Conservation (phyloP, 1,140 invertebrate species). For the Heliconius nattereri region DNA sequence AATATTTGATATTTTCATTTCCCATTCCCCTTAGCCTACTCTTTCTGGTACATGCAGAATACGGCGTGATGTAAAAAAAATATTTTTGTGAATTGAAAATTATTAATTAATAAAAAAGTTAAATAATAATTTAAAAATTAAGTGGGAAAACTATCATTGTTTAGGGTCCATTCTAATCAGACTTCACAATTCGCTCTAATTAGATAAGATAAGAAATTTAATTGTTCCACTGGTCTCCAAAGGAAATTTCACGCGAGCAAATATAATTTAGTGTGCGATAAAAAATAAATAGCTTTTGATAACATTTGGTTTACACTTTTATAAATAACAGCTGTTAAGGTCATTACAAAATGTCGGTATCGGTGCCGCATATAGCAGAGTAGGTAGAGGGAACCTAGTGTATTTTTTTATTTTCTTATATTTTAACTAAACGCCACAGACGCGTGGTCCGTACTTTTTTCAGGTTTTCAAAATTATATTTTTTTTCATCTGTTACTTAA, state of each 20-base stretch:
- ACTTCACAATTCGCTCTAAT: constrained; percentile 10
- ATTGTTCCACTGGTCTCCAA: not conserved
- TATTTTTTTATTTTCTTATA: no score
- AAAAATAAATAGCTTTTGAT: not conserved
- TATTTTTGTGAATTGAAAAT: no score
- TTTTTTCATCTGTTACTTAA: no score
- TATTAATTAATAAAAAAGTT: not conserved
- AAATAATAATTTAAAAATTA: not conserved
- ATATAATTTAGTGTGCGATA: not conserved
- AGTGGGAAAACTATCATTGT: not conserved
- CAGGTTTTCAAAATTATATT: no score
- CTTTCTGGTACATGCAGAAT: no score
- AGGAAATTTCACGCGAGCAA: not conserved
- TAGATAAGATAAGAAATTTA: constrained; percentile 27
- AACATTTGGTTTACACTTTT: not conserved
- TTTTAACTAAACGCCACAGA: no score
- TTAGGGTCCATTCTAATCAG: not conserved
- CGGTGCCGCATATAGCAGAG: no score
- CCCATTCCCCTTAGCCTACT: no score
- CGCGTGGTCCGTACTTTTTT: no score
- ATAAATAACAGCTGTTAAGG: not conserved
- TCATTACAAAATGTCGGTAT: not conserved
- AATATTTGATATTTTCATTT: no score
- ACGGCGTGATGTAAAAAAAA: no score
- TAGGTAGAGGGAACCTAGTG: no score